These are phyloP conservation scores for Rhinella marina DNA, from an alignment of 2,797 vertebrate genomes.

Conservation along the genomic window DNA sequence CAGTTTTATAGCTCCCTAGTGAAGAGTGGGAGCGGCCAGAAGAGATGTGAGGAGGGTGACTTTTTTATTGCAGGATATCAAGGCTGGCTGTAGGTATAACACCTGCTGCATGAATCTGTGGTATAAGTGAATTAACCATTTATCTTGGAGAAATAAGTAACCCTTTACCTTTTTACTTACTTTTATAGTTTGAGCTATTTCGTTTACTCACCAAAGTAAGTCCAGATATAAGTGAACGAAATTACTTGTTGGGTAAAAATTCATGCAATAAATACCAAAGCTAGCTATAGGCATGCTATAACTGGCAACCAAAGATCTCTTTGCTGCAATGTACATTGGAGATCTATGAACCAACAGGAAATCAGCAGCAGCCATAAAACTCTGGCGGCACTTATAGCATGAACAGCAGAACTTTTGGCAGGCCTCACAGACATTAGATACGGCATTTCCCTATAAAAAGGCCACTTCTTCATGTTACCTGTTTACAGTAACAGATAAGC, in stretches of 20 bases:
- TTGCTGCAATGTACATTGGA: background rate
- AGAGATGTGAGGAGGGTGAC: background rate
- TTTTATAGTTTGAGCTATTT: background rate
- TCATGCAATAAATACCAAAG: no score
- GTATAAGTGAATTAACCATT: slow-evolving; percentile 31
- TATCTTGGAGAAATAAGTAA: background rate
- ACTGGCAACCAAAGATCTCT: background rate
- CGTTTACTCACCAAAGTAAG: background rate
- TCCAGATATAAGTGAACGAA: background rate
- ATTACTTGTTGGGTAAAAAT: no score
- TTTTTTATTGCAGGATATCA: slow-evolving; percentile 59
- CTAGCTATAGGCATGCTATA: background rate
- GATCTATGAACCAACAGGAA: background rate
- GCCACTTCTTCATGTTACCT: background rate
- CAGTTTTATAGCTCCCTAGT: slow-evolving; percentile 51
- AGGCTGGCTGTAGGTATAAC: slow-evolving; percentile 38
- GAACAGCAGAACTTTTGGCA: background rate
- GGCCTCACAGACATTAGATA: background rate
- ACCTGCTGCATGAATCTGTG: slow-evolving; percentile 47
- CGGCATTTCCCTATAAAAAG: background rate
- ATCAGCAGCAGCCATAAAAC: background rate
- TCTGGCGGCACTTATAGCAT: background rate
- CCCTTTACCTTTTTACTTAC: background rate
- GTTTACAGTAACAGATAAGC: background rate
- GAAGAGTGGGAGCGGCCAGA: slow-evolving; percentile 29